Evolutionary conservation across 2,113 vertebrate species (phyloP).

Genomic region (Aptenodytes patagonicus): DNA sequence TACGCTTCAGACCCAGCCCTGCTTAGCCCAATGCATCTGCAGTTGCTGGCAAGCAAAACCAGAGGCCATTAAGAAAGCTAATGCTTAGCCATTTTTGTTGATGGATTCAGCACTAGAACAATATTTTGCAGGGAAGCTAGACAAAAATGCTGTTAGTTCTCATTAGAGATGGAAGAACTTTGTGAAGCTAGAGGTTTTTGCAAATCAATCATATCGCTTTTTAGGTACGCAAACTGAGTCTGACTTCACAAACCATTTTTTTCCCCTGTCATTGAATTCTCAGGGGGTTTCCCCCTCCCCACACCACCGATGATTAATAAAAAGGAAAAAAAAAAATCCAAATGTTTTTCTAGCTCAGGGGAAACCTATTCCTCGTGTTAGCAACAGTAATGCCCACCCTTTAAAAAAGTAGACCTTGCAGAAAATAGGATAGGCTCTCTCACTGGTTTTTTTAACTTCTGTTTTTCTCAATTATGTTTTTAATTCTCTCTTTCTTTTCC

Average conservation of each 20-base stretch:
- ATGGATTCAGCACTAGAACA: constrained; percentile 67
- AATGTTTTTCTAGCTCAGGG: constrained; percentile 44
- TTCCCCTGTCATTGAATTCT: constrained; percentile 47
- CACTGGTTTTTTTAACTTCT: background rate
- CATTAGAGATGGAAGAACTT: constrained; percentile 65
- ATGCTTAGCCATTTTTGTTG: constrained; percentile 67
- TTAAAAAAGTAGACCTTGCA: background rate
- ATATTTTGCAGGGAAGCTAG: constrained; percentile 64
- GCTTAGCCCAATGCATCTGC: constrained; percentile 57
- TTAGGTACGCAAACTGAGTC: constrained; percentile 58
- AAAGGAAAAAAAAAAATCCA: background rate
- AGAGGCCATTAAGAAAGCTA: constrained; percentile 65
- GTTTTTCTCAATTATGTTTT: constrained; percentile 17
- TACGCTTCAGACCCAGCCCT: background rate
- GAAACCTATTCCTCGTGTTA: constrained; percentile 25
- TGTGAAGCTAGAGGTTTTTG: constrained; percentile 61
- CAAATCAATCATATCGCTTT: constrained; percentile 67
- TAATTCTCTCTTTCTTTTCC: constrained; percentile 9
- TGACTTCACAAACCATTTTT: constrained; percentile 61
- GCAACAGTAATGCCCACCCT: background rate
- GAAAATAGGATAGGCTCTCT: background rate
- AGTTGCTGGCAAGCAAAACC: constrained; percentile 58
- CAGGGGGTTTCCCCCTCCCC: constrained; percentile 23
- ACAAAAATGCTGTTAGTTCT: constrained; percentile 66
- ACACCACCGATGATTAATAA: constrained; percentile 34